Evolutionary conservation across 53 echinoderm and acorn worm species (phyloP).

Genomic region (Pentamera pediparva): DNA sequence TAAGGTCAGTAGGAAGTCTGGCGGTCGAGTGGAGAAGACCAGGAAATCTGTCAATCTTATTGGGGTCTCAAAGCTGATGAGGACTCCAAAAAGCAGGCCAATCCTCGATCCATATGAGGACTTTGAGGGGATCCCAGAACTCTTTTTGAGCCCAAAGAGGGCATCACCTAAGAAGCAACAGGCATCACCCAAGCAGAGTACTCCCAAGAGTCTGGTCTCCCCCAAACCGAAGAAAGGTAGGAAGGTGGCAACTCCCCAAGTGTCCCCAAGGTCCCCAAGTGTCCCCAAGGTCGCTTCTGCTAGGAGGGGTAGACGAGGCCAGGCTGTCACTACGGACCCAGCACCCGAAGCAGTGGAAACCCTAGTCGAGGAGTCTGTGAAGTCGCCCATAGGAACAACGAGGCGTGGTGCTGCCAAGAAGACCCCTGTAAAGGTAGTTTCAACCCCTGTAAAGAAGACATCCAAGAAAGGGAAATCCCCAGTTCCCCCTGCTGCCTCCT

Average conservation of each 20-base stretch:
- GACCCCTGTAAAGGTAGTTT: conserved; percentile 40
- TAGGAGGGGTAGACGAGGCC: background rate
- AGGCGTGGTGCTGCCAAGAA: conserved; percentile 3
- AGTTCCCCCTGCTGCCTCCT: conserved; percentile 5
- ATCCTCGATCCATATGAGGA: conserved; percentile 69
- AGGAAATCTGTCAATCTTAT: conserved; percentile 40
- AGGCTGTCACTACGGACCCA: background rate
- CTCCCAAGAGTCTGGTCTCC: conserved; percentile 17
- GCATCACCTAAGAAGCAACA: conserved; percentile 10
- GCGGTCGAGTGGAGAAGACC: conserved; percentile 28
- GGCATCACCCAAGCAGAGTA: background rate
- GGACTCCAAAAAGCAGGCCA: conserved; percentile 56
- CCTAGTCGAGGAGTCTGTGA: background rate
- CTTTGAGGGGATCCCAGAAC: conserved; percentile 80
- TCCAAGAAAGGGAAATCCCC: background rate
- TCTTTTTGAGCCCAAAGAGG: conserved; percentile 52
- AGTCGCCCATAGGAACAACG: background rate
- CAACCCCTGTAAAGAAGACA: conserved; percentile 12
- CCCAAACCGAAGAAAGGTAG: conserved; percentile 16
- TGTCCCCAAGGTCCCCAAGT: too few species aligned
- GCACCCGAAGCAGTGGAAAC: background rate
- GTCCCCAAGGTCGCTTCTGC: background rate
- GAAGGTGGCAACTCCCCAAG: background rate
- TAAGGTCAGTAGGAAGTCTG: conserved; percentile 9
- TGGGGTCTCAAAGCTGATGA: conserved; percentile 50